phyloP scores from a whole-genome alignment of 2,113 vertebrate genomes.

The Talpa occidentalis region DNA sequence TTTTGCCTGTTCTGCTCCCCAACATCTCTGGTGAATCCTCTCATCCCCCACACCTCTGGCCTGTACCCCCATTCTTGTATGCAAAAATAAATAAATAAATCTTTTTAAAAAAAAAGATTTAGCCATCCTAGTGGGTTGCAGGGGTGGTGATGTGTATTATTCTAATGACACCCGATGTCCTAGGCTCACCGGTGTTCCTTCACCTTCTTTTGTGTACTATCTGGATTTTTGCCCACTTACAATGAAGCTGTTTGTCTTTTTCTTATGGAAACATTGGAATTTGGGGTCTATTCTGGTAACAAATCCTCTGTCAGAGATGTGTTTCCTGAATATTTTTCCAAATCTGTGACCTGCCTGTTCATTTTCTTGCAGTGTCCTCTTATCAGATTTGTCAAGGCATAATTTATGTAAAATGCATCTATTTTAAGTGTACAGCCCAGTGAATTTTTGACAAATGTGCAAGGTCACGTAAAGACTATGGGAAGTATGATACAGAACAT shows the following conservation, averaged over 20 bases:
- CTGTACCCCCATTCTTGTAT: not conserved
- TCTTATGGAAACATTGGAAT: not conserved
- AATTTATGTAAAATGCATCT: not conserved
- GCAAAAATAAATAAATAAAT: too few relatives aligned
- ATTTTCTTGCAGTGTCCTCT: slow-evolving; percentile 6
- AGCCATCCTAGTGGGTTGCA: not conserved
- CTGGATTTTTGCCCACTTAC: not conserved
- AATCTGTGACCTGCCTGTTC: not conserved
- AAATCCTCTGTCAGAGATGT: not conserved
- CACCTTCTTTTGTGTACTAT: not conserved
- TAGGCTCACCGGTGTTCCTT: not conserved
- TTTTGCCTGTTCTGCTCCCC: too few relatives aligned
- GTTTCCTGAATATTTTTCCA: slow-evolving; percentile 30
- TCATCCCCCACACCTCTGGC: not conserved
- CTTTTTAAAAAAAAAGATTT: too few relatives aligned
- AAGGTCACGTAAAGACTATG: not conserved
- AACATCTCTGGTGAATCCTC: too few relatives aligned
- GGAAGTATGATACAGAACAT: not conserved
- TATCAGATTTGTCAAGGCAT: not conserved
- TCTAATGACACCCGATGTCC: not conserved
- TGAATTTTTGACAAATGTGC: not conserved
- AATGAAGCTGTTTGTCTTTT: not conserved
- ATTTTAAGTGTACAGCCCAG: not conserved
- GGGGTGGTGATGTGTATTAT: not conserved
- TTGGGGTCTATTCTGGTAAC: not conserved